Conservation (phyloP, 1,140 invertebrate genomes). For the Cylas formicarius region DNA sequence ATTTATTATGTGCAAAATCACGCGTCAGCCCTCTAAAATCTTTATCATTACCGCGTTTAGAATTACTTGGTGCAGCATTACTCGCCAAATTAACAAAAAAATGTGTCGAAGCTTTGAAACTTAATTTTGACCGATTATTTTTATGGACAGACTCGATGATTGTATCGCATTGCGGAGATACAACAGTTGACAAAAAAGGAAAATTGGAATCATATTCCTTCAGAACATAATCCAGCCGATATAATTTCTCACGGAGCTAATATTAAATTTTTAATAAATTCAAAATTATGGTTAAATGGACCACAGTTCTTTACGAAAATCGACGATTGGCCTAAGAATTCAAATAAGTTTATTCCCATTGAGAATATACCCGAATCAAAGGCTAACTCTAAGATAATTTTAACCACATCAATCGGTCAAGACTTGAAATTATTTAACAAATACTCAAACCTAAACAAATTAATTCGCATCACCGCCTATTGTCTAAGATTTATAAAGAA, state of each 20-base stretch:
- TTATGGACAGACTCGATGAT: slow-evolving; percentile 43
- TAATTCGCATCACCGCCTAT: slow-evolving; percentile 10
- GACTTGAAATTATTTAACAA: slow-evolving; percentile 4
- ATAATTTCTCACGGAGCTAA: slow-evolving; percentile 28
- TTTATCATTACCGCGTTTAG: slow-evolving; percentile 34
- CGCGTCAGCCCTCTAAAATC: slow-evolving; percentile 37
- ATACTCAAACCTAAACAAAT: not conserved
- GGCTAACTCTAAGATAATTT: too few relatives aligned
- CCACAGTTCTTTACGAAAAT: slow-evolving; percentile 1
- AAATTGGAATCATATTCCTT: too few relatives aligned
- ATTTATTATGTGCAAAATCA: slow-evolving; percentile 32
- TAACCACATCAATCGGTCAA: too few relatives aligned
- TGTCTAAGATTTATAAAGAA: slow-evolving; percentile 11
- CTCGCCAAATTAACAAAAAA: slow-evolving; percentile 22
- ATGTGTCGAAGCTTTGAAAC: slow-evolving; percentile 17
- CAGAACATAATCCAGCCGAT: slow-evolving; percentile 40
- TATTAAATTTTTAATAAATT: slow-evolving; percentile 1
- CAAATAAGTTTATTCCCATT: not conserved
- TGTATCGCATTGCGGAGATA: too few relatives aligned
- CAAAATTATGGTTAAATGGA: slow-evolving; percentile 18
- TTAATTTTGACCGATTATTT: slow-evolving; percentile 23
- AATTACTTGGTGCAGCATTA: slow-evolving; percentile 37
- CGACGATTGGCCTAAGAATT: not conserved
- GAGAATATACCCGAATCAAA: too few relatives aligned
- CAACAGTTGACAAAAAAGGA: too few relatives aligned